Base-by-base conservation (phyloP, 2,113 vertebrate species). In the Dromiciops gliroides region DNA sequence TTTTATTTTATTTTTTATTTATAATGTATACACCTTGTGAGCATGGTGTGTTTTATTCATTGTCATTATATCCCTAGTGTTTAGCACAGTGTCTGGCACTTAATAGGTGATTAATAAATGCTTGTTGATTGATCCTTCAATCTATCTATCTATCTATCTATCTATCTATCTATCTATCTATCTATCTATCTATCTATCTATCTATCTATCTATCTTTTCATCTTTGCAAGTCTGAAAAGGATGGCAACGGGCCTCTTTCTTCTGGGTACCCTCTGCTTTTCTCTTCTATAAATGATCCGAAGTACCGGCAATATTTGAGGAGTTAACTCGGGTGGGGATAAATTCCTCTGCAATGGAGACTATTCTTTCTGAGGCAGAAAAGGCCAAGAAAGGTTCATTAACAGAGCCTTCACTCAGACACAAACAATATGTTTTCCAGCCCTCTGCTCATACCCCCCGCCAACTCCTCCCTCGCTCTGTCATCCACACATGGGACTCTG, bases 261-360 rank as follows among this genome's bases (percentile, higher is more conserved):
- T 92, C 3, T 9, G 8, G 23, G 22, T 50, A 49, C 8, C 92
- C 51, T 60, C 51, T 53, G 12, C 90, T 91, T 37, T n/a, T 90
- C 49, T 75, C 31, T 95, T 88, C 92, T 44, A 37, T 16, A 91
- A 95, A 94, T 91, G 22, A 49, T 94, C 44, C 94, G 75, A 11
- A 10, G 37, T 3, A 31, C 88, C 92, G 95, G 96, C 14, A n/a
- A 19, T 44, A 49, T 44, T 96, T 0, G 28, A 94, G 52, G 93
- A 95, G 89, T 48, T n/a, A 75, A 75, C 19, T 93, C 94, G 49
- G 93, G 50, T 56, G 52, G 47, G 51, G 92, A 95, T 52, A 94
- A 48, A 94, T 95, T 93, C 91, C 56, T 89, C 1, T 95, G 67
- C 90, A 51, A 24, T 89, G 28, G 75, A 96, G 44, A 51, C 60